Evolutionary conservation across 2,797 vertebrate genomes (phyloP), one percentile per base, ranked within the genome.

Genomic region (Capromys pilorides): DNA sequence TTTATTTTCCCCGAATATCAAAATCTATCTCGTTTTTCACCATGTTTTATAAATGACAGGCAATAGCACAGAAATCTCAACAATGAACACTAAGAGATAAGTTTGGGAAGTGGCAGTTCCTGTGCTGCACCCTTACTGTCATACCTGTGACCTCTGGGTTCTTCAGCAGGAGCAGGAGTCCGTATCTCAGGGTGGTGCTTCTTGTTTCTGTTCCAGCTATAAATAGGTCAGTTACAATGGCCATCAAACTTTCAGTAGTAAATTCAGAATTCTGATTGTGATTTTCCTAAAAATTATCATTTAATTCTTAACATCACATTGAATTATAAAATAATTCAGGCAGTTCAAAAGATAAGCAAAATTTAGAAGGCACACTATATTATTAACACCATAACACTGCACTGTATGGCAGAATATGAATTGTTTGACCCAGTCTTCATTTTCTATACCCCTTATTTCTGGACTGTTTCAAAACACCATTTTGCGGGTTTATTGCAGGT

Each of bases 131-230:
- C 8, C 45, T 2, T 41, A 3, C 28, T 14, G 18, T 61, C 87
- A 31, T 90, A 93, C 87, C 97, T 96, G 88, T 90, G 77, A 97
- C 80, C 21, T 97, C 94, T 0, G 90, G 95, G 9, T 97, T 26
- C 59, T 97, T 97, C n/a, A 98, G 86, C 57, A 98, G 86, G 36
- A 97, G 79, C 62, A 98, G 87, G n/a, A 98, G 91, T 26, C 96
- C 96, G 1, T 95, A 98, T 90, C 96, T 93, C 64, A 97, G 82
- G 1, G 97, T 97, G 57, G 93, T 97, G 81, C 96, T 96, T 13
- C 94, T 96, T 3, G 94, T 97, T 95, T 98, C 97, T 13, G 97
- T 96, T 26, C 97, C 97, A 19, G 97, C 97, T 10, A 26, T 54
- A 95, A 98, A 97, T 3, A 98, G 0, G 64, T 98, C 97, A 31